These are phyloP conservation scores for Merops nubicus DNA, from an alignment of 2,113 vertebrate species.

Conservation along the genomic window DNA sequence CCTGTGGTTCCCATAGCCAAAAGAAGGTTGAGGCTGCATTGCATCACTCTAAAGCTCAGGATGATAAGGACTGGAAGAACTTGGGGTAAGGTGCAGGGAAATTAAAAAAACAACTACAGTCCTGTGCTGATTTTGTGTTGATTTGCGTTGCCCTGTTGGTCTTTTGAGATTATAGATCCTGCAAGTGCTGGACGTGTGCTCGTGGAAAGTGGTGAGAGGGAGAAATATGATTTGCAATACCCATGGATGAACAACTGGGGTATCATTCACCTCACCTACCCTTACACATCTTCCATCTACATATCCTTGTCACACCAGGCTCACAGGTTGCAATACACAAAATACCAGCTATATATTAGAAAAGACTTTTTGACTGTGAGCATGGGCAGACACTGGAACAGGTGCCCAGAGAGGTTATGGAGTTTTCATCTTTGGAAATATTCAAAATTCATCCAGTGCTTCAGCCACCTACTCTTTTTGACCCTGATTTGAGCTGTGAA, in stretches of 20 bases:
- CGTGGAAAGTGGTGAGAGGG: neutral
- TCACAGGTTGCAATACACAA: neutral
- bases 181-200: neutral
- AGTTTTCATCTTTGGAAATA: neutral
- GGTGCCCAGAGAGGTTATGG: neutral
- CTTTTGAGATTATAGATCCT: neutral
- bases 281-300: neutral
- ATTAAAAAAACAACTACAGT: neutral
- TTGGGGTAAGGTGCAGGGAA: rapidly evolving
- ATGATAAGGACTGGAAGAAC: neutral
- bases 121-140: neutral
- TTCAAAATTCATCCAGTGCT: neutral
- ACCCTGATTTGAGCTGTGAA: neutral
- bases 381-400: neutral
- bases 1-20: neutral
- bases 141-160: neutral
- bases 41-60: neutral
- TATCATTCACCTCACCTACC: neutral
- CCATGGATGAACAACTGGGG: neutral
- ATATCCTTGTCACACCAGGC: neutral
- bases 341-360: neutral
- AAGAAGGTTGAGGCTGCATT: neutral
- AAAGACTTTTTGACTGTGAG: neutral
- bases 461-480: neutral
- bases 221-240: neutral